These are phyloP conservation scores for Mythimna albipuncta DNA, from an alignment of 2,888 invertebrate genomes.

Conservation along the genomic window DNA sequence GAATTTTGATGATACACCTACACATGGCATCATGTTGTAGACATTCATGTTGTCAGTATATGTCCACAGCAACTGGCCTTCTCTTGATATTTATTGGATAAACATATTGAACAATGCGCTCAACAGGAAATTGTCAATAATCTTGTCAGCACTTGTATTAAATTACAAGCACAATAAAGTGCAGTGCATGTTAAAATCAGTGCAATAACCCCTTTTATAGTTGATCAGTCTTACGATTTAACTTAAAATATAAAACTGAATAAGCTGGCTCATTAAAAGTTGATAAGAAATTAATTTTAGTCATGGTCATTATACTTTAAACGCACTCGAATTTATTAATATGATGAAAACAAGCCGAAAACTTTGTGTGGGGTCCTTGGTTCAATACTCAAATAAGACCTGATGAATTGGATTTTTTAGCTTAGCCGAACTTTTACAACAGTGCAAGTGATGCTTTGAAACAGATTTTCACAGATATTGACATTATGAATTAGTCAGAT, in stretches of 20 bases:
- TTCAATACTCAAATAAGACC: background rate
- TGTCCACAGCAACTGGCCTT: conserved; percentile 62
- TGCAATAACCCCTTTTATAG: conserved; percentile 70
- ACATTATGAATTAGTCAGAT: background rate
- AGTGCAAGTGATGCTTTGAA: background rate
- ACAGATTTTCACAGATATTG: background rate
- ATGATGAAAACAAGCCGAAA: background rate
- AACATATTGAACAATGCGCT: conserved; percentile 80
- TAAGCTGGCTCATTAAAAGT: conserved; percentile 20
- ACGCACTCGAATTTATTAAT: conserved; percentile 16
- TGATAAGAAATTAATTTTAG: conserved; percentile 35
- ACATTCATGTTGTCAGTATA: conserved; percentile 46
- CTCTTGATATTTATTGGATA: conserved; percentile 81
- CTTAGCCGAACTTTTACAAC: background rate
- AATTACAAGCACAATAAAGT: conserved; percentile 61
- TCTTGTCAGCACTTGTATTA: conserved; percentile 79
- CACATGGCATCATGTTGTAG: conserved; percentile 50
- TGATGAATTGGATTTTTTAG: background rate
- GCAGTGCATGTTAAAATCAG: conserved; percentile 70
- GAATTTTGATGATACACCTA: conserved; percentile 66
- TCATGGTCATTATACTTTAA: conserved; percentile 32
- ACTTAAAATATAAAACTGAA: conserved; percentile 19
- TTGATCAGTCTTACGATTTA: background rate
- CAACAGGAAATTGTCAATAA: conserved; percentile 88
- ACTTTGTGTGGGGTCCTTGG: background rate